Base-by-base conservation (phyloP, 2,888 invertebrate genomes). In the Caenorhabditis sp. region DNA sequence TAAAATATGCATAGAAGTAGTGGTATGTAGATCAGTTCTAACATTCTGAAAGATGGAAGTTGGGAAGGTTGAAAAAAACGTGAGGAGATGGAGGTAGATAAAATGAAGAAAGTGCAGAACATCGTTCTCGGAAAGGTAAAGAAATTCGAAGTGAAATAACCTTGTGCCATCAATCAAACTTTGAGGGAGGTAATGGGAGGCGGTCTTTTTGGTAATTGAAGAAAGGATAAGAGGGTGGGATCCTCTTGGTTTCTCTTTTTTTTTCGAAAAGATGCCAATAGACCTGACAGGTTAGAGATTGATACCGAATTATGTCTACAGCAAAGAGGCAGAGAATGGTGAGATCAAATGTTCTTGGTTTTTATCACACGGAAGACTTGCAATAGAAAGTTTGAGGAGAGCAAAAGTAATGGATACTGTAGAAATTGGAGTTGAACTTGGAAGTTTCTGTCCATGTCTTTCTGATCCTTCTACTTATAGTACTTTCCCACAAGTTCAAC, bases 161-260 rank as follows among this genome's bases (percentile, higher is more conserved):
- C 75, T 75, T 75, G 64, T 44, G 64, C 58, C 54, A 75, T 75
- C 75, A 75, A 75, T 75, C 75, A 75, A 54, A 28, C 64, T 31
- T 58, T 31, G 49, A 31, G 38, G 59, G 26, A 19, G 58, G 63
- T 61, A 64, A 19, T 54, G n/a, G 61, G 49, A 73, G 72, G 61
- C 61, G 41, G 49, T 64, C 44, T 44, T 75, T 22, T 41, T 22
- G 63, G 19, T 10, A 63, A 28, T 19, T 10, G 19, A 47, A 16
- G 28, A 24, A 64, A 24, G 56, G 64, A 75, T 63, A 74, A 56
- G 64, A 54, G 24, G 56, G 72, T 64, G 24, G 56, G 44, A 41
- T 58, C 22, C n/a, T n/a, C 28, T 47, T 59, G 47, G 31, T 59
- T 24, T 26, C 10, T 24, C 24, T 14, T 26, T 12, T 14, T 24